phyloP scores from a whole-genome alignment of 1,140 invertebrate species.

The Drosophila lacteicornis region DNA sequence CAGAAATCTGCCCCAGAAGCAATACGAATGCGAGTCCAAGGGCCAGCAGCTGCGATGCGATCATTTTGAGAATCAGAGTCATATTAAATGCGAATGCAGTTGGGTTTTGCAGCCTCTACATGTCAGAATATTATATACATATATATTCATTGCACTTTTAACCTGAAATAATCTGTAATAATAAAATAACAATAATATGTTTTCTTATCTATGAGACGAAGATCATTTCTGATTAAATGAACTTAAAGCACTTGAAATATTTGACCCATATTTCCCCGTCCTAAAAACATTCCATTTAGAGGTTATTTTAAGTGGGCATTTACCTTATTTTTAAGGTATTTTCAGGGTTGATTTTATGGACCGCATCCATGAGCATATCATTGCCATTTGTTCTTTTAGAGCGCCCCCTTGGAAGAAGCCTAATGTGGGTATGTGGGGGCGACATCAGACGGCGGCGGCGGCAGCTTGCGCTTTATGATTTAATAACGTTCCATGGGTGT shows the following conservation, averaged over 20 bases:
- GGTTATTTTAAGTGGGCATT: neutral
- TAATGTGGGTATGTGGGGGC: conserved; percentile 55
- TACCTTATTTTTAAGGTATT: neutral
- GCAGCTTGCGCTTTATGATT: conserved; percentile 77
- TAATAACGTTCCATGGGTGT: conserved; percentile 73
- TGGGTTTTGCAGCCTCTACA: too few relatives aligned
- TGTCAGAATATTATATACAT: neutral
- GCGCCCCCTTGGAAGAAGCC: neutral
- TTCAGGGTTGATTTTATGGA: neutral
- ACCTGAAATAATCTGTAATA: neutral
- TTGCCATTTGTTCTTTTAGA: conserved; percentile 29
- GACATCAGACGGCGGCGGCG: conserved; percentile 63
- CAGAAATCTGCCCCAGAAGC: neutral
- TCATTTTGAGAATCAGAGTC: neutral
- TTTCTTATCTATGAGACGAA: too few relatives aligned
- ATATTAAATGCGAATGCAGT: neutral
- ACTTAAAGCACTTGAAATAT: too few relatives aligned
- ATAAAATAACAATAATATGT: too few relatives aligned
- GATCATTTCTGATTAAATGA: too few relatives aligned
- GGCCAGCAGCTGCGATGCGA: neutral
- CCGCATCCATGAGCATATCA: conserved; percentile 20
- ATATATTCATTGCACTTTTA: neutral
- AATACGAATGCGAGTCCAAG: neutral
- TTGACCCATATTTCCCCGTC: too few relatives aligned
- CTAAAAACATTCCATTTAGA: too few relatives aligned